phyloP scores from a whole-genome alignment of 2,797 vertebrate species.

The Falco concolor region DNA sequence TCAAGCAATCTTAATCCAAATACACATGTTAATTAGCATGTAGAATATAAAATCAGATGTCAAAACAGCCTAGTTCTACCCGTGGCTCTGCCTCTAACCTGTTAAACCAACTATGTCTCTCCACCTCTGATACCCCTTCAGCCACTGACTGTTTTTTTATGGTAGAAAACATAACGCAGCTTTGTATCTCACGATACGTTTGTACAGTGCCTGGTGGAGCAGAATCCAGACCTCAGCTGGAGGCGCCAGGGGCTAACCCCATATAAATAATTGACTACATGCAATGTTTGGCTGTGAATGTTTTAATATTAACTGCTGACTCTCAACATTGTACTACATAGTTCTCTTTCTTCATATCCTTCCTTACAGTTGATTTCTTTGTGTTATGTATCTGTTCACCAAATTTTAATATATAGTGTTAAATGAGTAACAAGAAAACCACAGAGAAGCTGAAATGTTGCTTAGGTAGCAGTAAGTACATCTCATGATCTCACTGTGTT shows the following conservation, averaged over 20 bases:
- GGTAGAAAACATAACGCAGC: neutral
- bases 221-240: slow-evolving; percentile 24
- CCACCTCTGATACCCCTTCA: neutral
- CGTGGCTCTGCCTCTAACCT: neutral
- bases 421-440: slow-evolving; percentile 64
- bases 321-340: neutral
- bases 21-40: neutral
- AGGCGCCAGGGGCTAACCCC: neutral
- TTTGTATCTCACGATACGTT: neutral
- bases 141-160: neutral
- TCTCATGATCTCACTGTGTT: slow-evolving; percentile 64
- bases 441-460: slow-evolving; percentile 65
- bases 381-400: slow-evolving; percentile 51
- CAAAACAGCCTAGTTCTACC: neutral
- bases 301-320: slow-evolving; percentile 55
- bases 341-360: slow-evolving; percentile 47
- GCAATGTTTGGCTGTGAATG: neutral
- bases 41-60: neutral
- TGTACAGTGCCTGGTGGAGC: neutral
- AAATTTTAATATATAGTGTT: slow-evolving; percentile 68
- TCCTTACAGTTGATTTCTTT: slow-evolving; percentile 47
- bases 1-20: neutral
- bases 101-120: neutral
- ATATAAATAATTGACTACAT: slow-evolving; percentile 37
- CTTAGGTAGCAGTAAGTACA: slow-evolving; percentile 60